phyloP scores from a whole-genome alignment of 2,888 invertebrate genomes.

The Athetis lepigone region DNA sequence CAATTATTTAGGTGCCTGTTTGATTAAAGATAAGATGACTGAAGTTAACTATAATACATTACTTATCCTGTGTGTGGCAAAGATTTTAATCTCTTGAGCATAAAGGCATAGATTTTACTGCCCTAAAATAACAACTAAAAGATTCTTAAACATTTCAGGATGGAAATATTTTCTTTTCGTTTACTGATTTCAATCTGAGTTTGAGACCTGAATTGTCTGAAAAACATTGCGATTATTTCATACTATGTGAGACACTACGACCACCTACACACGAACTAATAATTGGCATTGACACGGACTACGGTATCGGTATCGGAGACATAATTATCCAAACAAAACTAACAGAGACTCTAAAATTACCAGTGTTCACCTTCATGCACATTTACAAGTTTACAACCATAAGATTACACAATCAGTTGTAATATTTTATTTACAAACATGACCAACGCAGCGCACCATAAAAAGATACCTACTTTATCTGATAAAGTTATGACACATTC shows the following conservation, averaged over 20 bases:
- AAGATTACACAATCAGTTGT: slow-evolving; percentile 27
- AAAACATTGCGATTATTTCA: background rate
- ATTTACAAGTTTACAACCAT: slow-evolving; percentile 10
- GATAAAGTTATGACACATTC: slow-evolving; percentile 48
- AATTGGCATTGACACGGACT: slow-evolving; percentile 20
- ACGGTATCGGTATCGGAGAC: slow-evolving; percentile 15
- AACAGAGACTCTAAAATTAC: slow-evolving; percentile 36
- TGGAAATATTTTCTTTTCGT: too few relatives aligned
- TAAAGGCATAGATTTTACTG: too few relatives aligned
- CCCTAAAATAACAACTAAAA: too few relatives aligned
- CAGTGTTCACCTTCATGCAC: slow-evolving; percentile 33
- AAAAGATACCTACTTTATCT: slow-evolving; percentile 43
- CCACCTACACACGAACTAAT: slow-evolving; percentile 2
- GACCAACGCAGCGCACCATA: slow-evolving; percentile 24
- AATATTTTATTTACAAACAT: slow-evolving; percentile 43
- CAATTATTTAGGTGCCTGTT: too few relatives aligned
- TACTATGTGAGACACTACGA: background rate
- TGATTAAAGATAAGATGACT: too few relatives aligned
- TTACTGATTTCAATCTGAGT: too few relatives aligned
- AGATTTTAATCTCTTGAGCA: too few relatives aligned
- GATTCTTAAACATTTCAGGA: too few relatives aligned
- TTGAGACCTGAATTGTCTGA: too few relatives aligned
- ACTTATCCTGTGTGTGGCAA: too few relatives aligned
- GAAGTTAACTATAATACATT: too few relatives aligned
- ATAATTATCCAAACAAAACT: slow-evolving; percentile 20